Conservation (phyloP, 2,888 invertebrate species). For the Cyclophora albipunctata region DNA sequence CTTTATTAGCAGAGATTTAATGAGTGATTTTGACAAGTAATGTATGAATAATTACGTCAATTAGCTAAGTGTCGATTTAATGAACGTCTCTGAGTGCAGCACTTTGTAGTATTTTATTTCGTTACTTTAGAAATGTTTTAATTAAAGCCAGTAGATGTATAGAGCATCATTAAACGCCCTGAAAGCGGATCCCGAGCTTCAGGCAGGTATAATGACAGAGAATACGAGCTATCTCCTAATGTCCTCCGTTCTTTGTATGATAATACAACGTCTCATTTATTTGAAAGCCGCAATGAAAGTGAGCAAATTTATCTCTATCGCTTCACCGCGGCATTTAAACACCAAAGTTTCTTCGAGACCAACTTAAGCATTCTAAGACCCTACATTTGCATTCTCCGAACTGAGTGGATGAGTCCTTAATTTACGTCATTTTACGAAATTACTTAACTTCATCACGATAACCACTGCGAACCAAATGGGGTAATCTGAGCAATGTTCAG, state of each 20-base stretch:
- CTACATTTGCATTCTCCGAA: conserved; percentile 20
- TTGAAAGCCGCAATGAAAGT: conserved; percentile 14
- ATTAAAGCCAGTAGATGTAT: no score
- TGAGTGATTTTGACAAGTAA: no score
- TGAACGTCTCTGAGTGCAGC: no score
- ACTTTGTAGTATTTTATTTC: no score
- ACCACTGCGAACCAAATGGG: conserved; percentile 9
- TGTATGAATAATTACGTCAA: no score
- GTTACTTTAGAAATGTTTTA: no score
- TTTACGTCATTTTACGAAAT: conserved; percentile 16
- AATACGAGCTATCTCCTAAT: no score
- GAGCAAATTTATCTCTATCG: conserved; percentile 17
- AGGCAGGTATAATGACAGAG: no score
- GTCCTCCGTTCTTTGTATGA: conserved; percentile 1
- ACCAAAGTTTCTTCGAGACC: conserved; percentile 17
- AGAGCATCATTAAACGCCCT: no score
- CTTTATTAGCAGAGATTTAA: no score
- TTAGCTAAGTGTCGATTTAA: no score
- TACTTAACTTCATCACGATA: conserved; percentile 16
- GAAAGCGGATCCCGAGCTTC: no score
- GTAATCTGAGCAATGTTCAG: conserved; percentile 9
- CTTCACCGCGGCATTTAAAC: conserved; percentile 20
- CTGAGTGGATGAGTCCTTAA: conserved; percentile 18
- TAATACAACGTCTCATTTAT: conserved; percentile 9
- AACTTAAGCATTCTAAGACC: conserved; percentile 14